Percentiles rank a stretch among this genome's conserved stretches.
Evolutionary conservation across 2,113 vertebrate genomes (phyloP).

Genomic region (Maylandia zebra): DNA sequence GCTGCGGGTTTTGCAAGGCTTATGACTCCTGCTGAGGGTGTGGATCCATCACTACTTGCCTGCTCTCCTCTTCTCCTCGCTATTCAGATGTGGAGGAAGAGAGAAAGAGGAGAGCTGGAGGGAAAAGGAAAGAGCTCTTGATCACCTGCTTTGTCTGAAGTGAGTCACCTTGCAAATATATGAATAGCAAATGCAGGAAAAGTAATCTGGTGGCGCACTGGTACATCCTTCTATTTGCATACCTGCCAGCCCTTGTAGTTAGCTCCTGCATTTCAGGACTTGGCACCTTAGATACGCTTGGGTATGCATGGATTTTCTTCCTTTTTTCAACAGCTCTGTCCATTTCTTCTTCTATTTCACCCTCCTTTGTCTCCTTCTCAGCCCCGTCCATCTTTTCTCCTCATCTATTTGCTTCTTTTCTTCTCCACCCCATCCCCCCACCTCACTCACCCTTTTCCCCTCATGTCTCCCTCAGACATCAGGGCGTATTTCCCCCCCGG

Average conservation of each 20-base stretch:
- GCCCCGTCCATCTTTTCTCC: constrained; percentile 16
- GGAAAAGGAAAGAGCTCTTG: constrained; percentile 55
- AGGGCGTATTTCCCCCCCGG: constrained; percentile 38
- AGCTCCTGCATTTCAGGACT: constrained; percentile 51
- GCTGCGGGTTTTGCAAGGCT: constrained; percentile 61
- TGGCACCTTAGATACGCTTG: constrained; percentile 53
- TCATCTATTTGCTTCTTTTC: constrained; percentile 1
- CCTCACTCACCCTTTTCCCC: constrained; percentile 22
- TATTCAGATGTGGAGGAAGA: constrained; percentile 22
- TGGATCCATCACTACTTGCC: constrained; percentile 54
- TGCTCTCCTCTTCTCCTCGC: constrained; percentile 32
- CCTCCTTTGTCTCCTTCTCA: constrained; percentile 31
- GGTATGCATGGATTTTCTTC: constrained; percentile 44
- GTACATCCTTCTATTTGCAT: constrained; percentile 73
- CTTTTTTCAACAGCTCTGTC: neutral
- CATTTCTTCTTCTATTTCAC: neutral
- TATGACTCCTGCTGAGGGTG: constrained; percentile 65
- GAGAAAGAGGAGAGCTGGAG: constrained; percentile 7
- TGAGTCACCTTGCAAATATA: constrained; percentile 83
- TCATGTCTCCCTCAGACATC: constrained; percentile 45
- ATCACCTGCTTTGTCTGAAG: constrained; percentile 77
- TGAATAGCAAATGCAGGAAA: constrained; percentile 77
- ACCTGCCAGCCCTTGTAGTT: constrained; percentile 67
- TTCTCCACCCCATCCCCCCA: neutral
- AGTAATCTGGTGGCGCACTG: constrained; percentile 70